Conservation (phyloP, 2,888 invertebrate species). For the Limnephilus auricula region DNA sequence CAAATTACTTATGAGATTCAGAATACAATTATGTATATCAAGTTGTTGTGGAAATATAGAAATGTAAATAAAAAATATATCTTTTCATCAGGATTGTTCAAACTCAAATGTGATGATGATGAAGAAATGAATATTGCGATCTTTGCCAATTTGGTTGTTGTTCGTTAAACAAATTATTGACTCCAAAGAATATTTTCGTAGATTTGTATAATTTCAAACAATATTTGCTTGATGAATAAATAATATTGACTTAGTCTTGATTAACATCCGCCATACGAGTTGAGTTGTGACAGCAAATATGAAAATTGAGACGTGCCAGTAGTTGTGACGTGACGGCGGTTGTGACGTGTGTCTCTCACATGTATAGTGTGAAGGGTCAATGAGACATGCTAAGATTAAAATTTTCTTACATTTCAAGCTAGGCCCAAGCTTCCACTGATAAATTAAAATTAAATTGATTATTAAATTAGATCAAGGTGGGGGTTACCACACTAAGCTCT, state of each 20-base stretch:
- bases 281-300: not conserved
- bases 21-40: not conserved
- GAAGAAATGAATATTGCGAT: not conserved
- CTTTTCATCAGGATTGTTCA: not conserved
- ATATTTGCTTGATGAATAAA: not conserved
- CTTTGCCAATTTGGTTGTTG: not conserved
- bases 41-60: not conserved
- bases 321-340: not conserved
- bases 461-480: not conserved
- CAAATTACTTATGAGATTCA: not conserved
- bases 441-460: slow-evolving; percentile 2
- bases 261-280: not conserved
- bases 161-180: not conserved
- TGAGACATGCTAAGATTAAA: not conserved
- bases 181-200: not conserved
- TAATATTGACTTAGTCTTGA: not conserved
- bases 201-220: not conserved
- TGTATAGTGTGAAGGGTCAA: not conserved
- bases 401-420: not conserved
- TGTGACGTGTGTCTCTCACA: not conserved
- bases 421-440: slow-evolving; percentile 2
- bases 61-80: not conserved
- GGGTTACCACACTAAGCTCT: not conserved
- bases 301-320: not conserved
- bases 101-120: not conserved